Evolutionary conservation across 2,797 vertebrate species (phyloP), one percentile per base, ranked within the genome.

Genomic region (Adelosebastes latens): DNA sequence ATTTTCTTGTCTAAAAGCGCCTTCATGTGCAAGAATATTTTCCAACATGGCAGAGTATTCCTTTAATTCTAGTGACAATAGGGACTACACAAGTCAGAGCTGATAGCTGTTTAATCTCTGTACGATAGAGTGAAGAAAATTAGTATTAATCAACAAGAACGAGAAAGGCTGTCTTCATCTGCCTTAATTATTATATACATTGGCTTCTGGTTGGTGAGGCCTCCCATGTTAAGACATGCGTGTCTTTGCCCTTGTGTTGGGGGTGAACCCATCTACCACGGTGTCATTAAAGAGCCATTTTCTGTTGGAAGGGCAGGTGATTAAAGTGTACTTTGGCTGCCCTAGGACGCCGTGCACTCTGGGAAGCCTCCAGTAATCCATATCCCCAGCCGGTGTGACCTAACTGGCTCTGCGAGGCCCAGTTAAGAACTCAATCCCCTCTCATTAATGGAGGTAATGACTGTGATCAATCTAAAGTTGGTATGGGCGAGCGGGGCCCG

Each of bases 391-490:
- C 92, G 59, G 83, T 82, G 84, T 93, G 93, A 93, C 94, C 94
- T 90, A 83, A 88, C 86, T 77, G 87, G 90, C 91, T 92, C 82
- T 63, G 85, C 79, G 18, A 90, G 86, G 89, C 88, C 89, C 89
- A 86, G 89, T 92, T 89, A 93, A 93, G 91, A 94, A 95, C 93
- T 94, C 93, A 94, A 95, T 95, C 93, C 83, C 78, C 88, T 89
- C 93, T 96, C 95, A 93, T 95, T 96, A 96, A 93, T 94, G 93
- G 85, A 88, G 85, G 83, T 95, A 96, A 95, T 95, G 94, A 93
- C 93, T 89, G 93, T 89, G 92, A 96, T 96, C 95, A 92, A 95
- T 93, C 93, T 93, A 79, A 89, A 80, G 89, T 80, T 61, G 91
- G 64, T 86, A 78, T 59, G 89, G 88, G 82, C n/a, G 72, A 87